phyloP scores from a whole-genome alignment of 2,888 invertebrate genomes.

The Caprella mutica region DNA sequence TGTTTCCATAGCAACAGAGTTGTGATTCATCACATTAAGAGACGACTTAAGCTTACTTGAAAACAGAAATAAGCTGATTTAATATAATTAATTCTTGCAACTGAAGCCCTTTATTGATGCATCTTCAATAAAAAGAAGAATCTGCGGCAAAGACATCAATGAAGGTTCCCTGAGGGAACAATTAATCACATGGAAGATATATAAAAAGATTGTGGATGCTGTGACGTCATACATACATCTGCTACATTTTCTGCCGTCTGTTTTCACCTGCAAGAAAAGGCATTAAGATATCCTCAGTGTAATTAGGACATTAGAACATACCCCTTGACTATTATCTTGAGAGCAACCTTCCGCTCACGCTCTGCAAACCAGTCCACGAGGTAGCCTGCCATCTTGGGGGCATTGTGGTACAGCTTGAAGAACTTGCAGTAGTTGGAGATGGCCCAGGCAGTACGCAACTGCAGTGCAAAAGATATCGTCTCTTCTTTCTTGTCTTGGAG shows the following conservation, averaged over 20 bases:
- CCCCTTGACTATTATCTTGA: slow-evolving; percentile 90
- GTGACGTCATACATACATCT: too few species aligned
- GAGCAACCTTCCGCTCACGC: slow-evolving; percentile 79
- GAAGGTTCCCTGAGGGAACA: neutral
- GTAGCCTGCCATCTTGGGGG: slow-evolving; percentile 92
- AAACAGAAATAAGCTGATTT: too few species aligned
- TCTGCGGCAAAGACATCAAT: too few species aligned
- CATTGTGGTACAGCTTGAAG: slow-evolving; percentile 74
- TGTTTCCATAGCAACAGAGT: too few species aligned
- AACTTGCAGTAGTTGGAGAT: slow-evolving; percentile 79
- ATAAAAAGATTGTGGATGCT: too few species aligned
- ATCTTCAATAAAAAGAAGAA: too few species aligned
- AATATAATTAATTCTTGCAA: too few species aligned
- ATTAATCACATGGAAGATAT: too few species aligned
- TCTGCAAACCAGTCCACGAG: slow-evolving; percentile 97
- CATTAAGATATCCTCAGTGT: neutral
- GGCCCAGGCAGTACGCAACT: slow-evolving; percentile 85
- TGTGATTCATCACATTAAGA: too few species aligned
- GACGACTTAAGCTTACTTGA: too few species aligned
- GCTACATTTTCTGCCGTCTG: too few species aligned
- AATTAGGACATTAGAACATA: slow-evolving; percentile 53
- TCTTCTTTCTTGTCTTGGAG: slow-evolving; percentile 64
- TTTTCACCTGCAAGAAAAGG: slow-evolving; percentile 1
- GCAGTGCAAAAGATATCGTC: slow-evolving; percentile 72
- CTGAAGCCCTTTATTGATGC: too few species aligned